These are phyloP conservation scores for Myopa testacea DNA, from an alignment of 2,888 invertebrate genomes.

Conservation along the genomic window DNA sequence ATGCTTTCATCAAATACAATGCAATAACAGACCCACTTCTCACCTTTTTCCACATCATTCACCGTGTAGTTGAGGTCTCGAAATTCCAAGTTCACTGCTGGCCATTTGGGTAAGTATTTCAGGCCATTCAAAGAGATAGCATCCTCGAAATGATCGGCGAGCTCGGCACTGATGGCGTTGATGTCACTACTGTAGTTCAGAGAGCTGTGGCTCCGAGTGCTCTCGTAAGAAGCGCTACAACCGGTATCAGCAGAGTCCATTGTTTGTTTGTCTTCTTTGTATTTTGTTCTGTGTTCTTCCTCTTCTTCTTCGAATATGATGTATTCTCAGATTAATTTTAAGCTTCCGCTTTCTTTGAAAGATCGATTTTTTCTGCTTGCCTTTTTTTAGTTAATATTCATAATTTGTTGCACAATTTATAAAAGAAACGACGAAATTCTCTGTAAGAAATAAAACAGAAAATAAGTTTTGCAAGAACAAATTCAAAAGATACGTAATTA, in stretches of 20 bases:
- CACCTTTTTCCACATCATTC: conserved; percentile 76
- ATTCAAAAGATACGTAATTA: not conserved
- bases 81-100: conserved; percentile 86
- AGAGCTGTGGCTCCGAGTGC: conserved; percentile 49
- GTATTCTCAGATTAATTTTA: not conserved
- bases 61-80: conserved; percentile 85
- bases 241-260: conserved; percentile 50
- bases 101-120: conserved; percentile 75
- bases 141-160: conserved; percentile 69
- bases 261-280: not conserved
- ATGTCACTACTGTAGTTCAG: conserved; percentile 62
- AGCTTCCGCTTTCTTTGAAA: not conserved
- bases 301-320: not conserved
- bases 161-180: conserved; percentile 64
- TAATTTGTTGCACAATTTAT: not conserved
- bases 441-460: not conserved
- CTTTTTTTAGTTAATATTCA: not conserved
- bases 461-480: not conserved
- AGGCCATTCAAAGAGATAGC: conserved; percentile 73
- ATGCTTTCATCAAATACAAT: too few species aligned
- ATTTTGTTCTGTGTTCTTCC: too few species aligned
- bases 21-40: conserved; percentile 17
- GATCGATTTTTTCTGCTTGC: not conserved
- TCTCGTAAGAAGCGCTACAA: conserved; percentile 52
- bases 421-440: not conserved